A percentile compares a stretch with the other conserved stretches of the same genome.
Evolutionary conservation across 2,888 invertebrate genomes (phyloP).

Genomic region (Perithous albicinctus): DNA sequence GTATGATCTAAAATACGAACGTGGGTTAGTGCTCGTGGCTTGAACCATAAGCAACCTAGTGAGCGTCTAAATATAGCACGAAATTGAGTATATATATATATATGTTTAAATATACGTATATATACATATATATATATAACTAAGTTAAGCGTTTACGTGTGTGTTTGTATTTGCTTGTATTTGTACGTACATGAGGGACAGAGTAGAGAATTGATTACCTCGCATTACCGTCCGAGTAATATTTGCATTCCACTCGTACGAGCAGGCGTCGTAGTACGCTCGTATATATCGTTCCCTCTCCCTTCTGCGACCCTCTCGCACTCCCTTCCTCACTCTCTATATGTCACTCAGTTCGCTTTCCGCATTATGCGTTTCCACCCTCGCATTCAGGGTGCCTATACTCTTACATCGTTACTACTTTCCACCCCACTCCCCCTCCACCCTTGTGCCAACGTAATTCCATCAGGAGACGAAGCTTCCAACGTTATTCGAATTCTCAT

Average conservation of each 20-base stretch:
- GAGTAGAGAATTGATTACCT: slow-evolving; percentile 76
- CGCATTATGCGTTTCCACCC: slow-evolving; percentile 65
- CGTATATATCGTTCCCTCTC: slow-evolving; percentile 38
- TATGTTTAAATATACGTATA: too few species aligned
- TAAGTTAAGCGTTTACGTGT: slow-evolving; percentile 22
- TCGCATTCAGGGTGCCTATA: slow-evolving; percentile 49
- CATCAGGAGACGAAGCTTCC: slow-evolving; percentile 36
- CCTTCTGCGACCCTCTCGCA: slow-evolving; percentile 18
- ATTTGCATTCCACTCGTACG: slow-evolving; percentile 83
- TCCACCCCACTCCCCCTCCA: slow-evolving; percentile 17
- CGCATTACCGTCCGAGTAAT: slow-evolving; percentile 82
- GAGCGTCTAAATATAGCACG: slow-evolving; percentile 45
- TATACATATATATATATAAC: too few species aligned
- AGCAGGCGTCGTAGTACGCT: slow-evolving; percentile 70
- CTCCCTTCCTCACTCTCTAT: slow-evolving; percentile 41
- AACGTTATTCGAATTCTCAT: slow-evolving; percentile 39
- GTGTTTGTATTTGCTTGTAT: background rate
- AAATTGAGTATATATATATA: slow-evolving; percentile 30
- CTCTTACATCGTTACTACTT: slow-evolving; percentile 67
- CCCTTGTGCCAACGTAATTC: slow-evolving; percentile 18
- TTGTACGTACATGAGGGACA: slow-evolving; percentile 52
- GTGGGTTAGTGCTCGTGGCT: slow-evolving; percentile 17
- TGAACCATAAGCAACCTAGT: slow-evolving; percentile 16
- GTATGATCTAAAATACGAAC: slow-evolving; percentile 18
- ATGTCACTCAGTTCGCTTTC: slow-evolving; percentile 55